Conservation (phyloP, 1,140 invertebrate genomes). For the Camponotus pennsylvanicus region DNA sequence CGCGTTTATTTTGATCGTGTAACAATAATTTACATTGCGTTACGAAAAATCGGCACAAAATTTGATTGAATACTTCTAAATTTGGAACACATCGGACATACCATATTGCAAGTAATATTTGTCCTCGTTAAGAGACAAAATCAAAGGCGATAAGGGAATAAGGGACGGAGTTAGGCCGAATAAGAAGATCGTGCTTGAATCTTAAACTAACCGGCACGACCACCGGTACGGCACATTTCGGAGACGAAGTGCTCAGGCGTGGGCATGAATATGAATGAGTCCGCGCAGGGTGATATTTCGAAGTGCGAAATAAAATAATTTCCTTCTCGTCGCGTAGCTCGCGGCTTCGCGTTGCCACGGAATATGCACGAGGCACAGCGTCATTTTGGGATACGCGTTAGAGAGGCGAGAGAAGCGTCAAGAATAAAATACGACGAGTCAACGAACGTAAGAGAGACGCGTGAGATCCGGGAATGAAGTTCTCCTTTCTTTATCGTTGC, state of each 20-base stretch:
- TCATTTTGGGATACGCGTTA: conserved; percentile 14
- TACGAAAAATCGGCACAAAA: background rate
- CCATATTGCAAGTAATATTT: conserved; percentile 61
- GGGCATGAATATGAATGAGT: conserved; percentile 82
- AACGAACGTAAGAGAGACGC: conserved; percentile 5
- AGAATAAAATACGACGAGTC: conserved; percentile 19
- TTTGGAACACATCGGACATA: background rate
- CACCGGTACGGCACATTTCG: conserved; percentile 60
- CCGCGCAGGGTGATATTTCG: conserved; percentile 62
- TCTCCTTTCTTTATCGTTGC: conserved; percentile 44
- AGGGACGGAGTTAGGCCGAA: conserved; percentile 60
- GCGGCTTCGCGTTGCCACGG: conserved; percentile 54
- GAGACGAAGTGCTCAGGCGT: conserved; percentile 77
- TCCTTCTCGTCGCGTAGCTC: conserved; percentile 59
- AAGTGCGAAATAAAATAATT: conserved; percentile 81
- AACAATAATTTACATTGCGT: background rate
- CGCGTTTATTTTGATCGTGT: background rate
- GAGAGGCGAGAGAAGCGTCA: background rate
- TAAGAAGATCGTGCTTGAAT: conserved; percentile 64
- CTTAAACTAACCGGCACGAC: conserved; percentile 71
- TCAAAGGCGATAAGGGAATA: conserved; percentile 63
- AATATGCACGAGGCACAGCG: conserved; percentile 34
- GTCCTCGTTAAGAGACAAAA: conserved; percentile 59
- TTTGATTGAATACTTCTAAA: background rate
- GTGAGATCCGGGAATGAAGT: conserved; percentile 6